Base-by-base conservation (phyloP, 2,113 vertebrate species). In the Galeopterus variegatus region DNA sequence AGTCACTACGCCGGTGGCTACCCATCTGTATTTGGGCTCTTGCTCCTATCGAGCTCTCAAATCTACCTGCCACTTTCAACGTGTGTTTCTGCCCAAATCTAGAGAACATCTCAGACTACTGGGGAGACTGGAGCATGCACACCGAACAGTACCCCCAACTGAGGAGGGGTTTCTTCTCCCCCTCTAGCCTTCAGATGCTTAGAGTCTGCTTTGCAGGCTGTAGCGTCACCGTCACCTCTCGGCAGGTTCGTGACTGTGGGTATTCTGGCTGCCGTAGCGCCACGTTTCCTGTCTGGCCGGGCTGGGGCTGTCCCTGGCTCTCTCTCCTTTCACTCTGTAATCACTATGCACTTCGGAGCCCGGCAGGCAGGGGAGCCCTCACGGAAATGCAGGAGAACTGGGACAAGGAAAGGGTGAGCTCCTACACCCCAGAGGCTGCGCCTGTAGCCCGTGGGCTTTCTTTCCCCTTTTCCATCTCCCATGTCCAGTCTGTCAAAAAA, bases 1-100 rank as follows among this genome's bases (percentile, higher is more conserved):
- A 9, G 31, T 26, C 8, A 0, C 7, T 17, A 28, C n/a, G 8
- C 52, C 3, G 4, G 12, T 0, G 1, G 41, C 8, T 1, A 5
- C 24, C 0, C 0, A 21, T 36, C 36, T 0, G 18, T 9, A 1
- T 65, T 4, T 0, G 21, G 50, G 31, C 72, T 36, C 17, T 0
- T 0, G 3, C 41, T 0, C 36, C 73, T 8, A 10, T 9, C 2
- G 0, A 56, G 28, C n/a, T 41, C 54, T 60, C 50, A 18, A 12
- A 8, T 14, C 73, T 0, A 8, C 28, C 56, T 23, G 67, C 54
- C 14, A 7, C 28, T 67, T 33, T 50, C 64, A 33, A 75, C n/a
- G 73, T 4, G 2, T 12, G 4, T 17, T 64, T 21, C 60, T 33
- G 33, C 56, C 72, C 41, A 62, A 23, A 64, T 14, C 6, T 31